Conservation (phyloP, 2,797 vertebrate genomes). For the Halcyon chelicuti region DNA sequence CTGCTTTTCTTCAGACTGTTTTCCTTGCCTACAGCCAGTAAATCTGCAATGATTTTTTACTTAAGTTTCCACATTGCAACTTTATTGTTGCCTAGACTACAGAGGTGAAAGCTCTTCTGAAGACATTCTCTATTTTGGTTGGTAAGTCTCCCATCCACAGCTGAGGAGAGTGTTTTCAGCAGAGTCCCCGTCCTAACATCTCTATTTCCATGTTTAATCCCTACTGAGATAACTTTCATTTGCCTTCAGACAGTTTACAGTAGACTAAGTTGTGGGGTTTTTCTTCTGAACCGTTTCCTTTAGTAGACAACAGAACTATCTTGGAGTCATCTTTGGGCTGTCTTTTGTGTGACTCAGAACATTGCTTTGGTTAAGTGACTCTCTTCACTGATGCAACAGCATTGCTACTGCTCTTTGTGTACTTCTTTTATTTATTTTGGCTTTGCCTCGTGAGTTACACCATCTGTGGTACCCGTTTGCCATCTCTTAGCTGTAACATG, state of each 20-base stretch:
- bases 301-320: background rate
- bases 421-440: background rate
- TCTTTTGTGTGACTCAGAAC: background rate
- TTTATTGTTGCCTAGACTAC: background rate
- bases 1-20: background rate
- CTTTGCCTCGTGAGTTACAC: background rate
- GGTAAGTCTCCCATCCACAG: background rate
- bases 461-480: background rate
- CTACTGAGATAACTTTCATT: background rate
- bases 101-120: background rate
- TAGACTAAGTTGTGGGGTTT: background rate
- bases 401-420: background rate
- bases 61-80: background rate
- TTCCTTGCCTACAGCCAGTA: background rate
- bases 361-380: background rate
- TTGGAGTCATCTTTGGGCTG: background rate
- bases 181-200: background rate
- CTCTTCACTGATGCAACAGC: background rate
- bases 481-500: background rate
- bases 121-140: background rate
- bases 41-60: background rate
- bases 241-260: background rate
- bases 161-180: background rate
- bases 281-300: background rate
- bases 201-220: background rate